phyloP scores from a whole-genome alignment of 2,113 vertebrate species.

The Ptilorrhoa leucosticta region DNA sequence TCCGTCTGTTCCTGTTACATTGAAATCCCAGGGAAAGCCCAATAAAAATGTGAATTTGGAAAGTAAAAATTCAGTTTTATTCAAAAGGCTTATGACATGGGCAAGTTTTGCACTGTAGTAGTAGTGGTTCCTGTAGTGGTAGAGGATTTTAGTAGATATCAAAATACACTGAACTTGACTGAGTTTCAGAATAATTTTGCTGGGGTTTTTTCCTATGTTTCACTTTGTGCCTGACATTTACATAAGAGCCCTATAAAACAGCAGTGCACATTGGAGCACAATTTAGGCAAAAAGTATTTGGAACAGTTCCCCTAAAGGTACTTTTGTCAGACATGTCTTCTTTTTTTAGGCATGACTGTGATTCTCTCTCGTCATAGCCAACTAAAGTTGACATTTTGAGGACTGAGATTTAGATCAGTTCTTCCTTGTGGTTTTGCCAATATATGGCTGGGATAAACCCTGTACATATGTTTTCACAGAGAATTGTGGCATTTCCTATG shows the following conservation, averaged over 20 bases:
- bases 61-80: not conserved
- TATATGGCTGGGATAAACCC: slow-evolving; percentile 15
- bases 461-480: not conserved
- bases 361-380: not conserved
- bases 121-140: not conserved
- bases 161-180: not conserved
- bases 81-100: not conserved
- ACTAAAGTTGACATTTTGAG: slow-evolving; percentile 23
- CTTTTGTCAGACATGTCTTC: not conserved
- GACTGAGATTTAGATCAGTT: slow-evolving; percentile 1
- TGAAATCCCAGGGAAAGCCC: not conserved
- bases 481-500: slow-evolving; percentile 31
- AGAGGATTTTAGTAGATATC: not conserved
- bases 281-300: not conserved
- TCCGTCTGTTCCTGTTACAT: not conserved
- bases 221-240: not conserved
- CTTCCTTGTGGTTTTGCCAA: slow-evolving; percentile 13
- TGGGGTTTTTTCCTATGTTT: not conserved
- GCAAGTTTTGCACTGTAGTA: not conserved
- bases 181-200: not conserved
- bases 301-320: not conserved
- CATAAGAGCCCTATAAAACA: not conserved
- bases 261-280: not conserved
- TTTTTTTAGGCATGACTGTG: not conserved
- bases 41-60: not conserved